Conservation (phyloP, 2,888 invertebrate species). For the Anarsia innoxiella region DNA sequence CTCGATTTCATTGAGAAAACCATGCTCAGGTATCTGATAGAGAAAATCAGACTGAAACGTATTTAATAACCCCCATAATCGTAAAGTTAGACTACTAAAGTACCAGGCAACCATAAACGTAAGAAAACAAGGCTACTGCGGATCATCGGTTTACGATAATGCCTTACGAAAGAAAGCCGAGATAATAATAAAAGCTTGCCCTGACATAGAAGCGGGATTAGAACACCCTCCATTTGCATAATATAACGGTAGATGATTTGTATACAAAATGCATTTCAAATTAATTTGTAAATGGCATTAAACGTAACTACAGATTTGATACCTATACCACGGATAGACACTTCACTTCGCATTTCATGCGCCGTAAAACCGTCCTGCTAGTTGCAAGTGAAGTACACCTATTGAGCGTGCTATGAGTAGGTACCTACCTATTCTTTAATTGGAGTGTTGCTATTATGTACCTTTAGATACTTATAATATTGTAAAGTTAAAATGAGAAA, state of each 20-base stretch:
- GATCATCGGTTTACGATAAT: constrained; percentile 14
- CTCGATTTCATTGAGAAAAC: neutral
- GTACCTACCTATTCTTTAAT: too few species aligned
- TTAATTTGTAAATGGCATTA: too few species aligned
- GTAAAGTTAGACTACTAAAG: neutral
- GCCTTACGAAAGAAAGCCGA: constrained; percentile 13
- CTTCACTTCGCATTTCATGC: too few species aligned
- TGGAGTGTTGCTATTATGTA: too few species aligned
- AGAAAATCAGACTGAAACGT: constrained; percentile 1
- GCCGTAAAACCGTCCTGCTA: too few species aligned
- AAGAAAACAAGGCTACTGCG: constrained; percentile 6
- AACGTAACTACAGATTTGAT: too few species aligned
- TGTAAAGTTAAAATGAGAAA: too few species aligned
- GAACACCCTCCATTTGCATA: constrained; percentile 19
- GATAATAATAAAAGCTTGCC: constrained; percentile 15
- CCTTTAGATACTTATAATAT: too few species aligned
- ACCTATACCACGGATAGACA: too few species aligned
- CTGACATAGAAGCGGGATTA: constrained; percentile 13
- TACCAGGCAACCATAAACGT: constrained; percentile 10
- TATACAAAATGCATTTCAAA: constrained; percentile 3
- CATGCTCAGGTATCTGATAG: neutral
- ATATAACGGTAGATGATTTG: constrained; percentile 14
- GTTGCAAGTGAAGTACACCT: too few species aligned
- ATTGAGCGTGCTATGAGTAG: too few species aligned
- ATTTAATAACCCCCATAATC: constrained; percentile 2